Evolutionary conservation across 2,888 invertebrate genomes (phyloP).

Genomic region (Copidosoma aretas): DNA sequence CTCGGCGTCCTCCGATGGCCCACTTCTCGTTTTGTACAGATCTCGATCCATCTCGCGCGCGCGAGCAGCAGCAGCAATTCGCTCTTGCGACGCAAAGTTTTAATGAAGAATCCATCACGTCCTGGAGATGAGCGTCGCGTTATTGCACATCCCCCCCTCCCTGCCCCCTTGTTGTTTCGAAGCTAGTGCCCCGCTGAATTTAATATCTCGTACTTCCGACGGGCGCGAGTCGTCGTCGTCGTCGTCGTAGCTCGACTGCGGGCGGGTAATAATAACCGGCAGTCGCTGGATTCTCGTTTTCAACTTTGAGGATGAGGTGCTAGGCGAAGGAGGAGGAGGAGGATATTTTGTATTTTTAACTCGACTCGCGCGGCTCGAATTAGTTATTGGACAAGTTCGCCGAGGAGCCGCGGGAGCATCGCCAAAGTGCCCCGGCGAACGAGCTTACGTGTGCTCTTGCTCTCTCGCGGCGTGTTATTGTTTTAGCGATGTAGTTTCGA

Average conservation of each 20-base stretch:
- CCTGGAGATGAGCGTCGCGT: constrained; percentile 1
- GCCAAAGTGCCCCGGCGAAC: neutral
- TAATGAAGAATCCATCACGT: constrained; percentile 41
- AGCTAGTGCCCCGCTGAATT: constrained; percentile 15
- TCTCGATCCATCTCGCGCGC: constrained; percentile 16
- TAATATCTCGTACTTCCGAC: constrained; percentile 19
- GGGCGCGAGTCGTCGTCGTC: constrained; percentile 1
- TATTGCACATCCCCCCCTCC: no score
- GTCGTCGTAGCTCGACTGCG: no score
- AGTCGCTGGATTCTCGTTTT: constrained; percentile 16
- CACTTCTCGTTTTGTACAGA: constrained; percentile 26
- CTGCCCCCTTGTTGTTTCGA: no score
- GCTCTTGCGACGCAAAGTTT: constrained; percentile 27
- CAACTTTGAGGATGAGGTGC: constrained; percentile 9
- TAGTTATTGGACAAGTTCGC: constrained; percentile 21
- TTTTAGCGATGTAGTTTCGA: constrained; percentile 14
- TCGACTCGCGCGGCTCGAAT: constrained; percentile 1
- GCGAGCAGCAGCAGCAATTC: no score
- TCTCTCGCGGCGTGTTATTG: constrained; percentile 4
- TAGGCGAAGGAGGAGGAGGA: neutral
- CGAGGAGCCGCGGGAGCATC: neutral
- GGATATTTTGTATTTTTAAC: neutral
- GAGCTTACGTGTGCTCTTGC: neutral
- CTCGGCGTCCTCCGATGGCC: neutral
- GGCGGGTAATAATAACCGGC: constrained; percentile 8